Percentiles rank a stretch among this genome's conserved stretches.
Conservation (phyloP, 30 jellyfish, hydroid and myxozoan species). For the Turritopsis dohrnii region DNA sequence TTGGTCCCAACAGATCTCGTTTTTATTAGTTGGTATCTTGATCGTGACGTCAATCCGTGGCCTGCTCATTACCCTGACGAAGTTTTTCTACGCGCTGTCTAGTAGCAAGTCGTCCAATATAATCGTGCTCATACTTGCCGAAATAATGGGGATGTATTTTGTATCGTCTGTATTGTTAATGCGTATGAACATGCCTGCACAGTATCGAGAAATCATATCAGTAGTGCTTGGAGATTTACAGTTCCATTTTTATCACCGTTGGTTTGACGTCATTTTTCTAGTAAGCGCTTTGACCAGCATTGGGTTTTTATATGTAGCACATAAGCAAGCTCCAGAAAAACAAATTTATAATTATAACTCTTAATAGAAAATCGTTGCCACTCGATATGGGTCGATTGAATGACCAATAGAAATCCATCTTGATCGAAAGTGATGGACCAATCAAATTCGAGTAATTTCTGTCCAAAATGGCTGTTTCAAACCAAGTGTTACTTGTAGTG, state of each 20-base stretch:
- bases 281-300: slow-evolving; percentile 98
- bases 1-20: slow-evolving; percentile 94
- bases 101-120: slow-evolving; percentile 92
- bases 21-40: slow-evolving; percentile 85
- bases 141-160: slow-evolving; percentile 94
- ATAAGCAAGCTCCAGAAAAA: slow-evolving; percentile 96
- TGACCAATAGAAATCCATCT: too few species aligned
- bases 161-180: slow-evolving; percentile 84
- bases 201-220: slow-evolving; percentile 79
- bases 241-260: slow-evolving; percentile 85
- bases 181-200: slow-evolving; percentile 98
- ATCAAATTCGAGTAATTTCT: too few species aligned
- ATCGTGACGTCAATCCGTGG: slow-evolving; percentile 94
- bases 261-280: slow-evolving; percentile 95
- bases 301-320: slow-evolving; percentile 88
- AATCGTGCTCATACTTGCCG: slow-evolving; percentile 87
- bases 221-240: slow-evolving; percentile 95
- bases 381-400: too few species aligned
- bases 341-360: slow-evolving; percentile 52
- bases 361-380: not conserved
- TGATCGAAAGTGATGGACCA: too few species aligned
- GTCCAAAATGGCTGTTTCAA: too few species aligned
- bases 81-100: slow-evolving; percentile 81
- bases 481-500: too few species aligned
- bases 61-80: slow-evolving; percentile 81